phyloP scores from a whole-genome alignment of 1,140 invertebrate genomes.

The Brachionus rubens region DNA sequence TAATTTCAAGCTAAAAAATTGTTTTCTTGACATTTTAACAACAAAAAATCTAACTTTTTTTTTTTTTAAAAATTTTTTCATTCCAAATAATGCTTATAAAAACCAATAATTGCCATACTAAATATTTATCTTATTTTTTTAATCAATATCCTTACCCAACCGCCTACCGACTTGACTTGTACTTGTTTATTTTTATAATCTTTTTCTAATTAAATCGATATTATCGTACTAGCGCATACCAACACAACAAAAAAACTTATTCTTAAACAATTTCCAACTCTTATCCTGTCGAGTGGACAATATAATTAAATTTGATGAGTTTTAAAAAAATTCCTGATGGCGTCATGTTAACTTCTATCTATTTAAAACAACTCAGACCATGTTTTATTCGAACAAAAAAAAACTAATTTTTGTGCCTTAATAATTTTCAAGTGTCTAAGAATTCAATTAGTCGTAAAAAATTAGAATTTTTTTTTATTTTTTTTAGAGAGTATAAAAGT shows the following conservation, averaged over 20 bases:
- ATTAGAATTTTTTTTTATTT: slow-evolving; percentile 29
- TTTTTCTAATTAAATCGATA: slow-evolving; percentile 46
- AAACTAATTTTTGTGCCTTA: not conserved
- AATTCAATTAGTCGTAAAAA: slow-evolving; percentile 34
- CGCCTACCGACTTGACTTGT: slow-evolving; percentile 7
- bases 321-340: not conserved
- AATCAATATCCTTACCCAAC: slow-evolving; percentile 18
- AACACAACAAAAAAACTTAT: not conserved
- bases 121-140: slow-evolving; percentile 39
- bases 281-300: slow-evolving; percentile 43
- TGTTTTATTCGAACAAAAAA: not conserved
- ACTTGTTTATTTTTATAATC: slow-evolving; percentile 38
- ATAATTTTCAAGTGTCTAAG: slow-evolving; percentile 25
- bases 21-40: slow-evolving; percentile 28
- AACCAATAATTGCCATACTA: not conserved
- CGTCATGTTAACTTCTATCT: slow-evolving; percentile 38
- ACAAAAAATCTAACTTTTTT: not conserved
- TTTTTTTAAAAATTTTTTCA: not conserved
- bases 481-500: slow-evolving; percentile 8
- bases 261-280: not conserved
- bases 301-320: slow-evolving; percentile 37
- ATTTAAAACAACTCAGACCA: not conserved
- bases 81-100: slow-evolving; percentile 22
- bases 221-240: slow-evolving; percentile 3
- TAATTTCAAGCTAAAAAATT: slow-evolving; percentile 19